Conservation (phyloP, 2,113 vertebrate species). For the Labrus mixtus region DNA sequence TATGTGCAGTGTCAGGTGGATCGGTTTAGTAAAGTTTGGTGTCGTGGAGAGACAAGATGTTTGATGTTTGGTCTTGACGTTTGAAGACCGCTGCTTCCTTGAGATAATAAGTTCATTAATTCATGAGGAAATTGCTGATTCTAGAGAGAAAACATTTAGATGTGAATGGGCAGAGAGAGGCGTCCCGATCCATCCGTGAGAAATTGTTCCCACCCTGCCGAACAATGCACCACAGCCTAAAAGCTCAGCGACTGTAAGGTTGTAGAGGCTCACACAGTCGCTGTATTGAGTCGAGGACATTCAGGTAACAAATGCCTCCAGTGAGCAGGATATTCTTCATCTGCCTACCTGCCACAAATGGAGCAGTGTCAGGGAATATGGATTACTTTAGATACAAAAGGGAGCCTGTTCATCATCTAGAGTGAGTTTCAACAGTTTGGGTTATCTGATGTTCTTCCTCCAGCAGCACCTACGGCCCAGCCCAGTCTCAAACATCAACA, state of each 20-base stretch:
- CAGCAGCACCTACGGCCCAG: constrained; percentile 46
- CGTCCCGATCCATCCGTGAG: no score
- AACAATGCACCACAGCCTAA: no score
- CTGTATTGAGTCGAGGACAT: constrained; percentile 56
- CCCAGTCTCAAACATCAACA: constrained; percentile 78
- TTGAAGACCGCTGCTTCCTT: no score
- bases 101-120: constrained; percentile 9
- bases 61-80: background rate
- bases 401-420: constrained; percentile 68
- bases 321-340: constrained; percentile 70
- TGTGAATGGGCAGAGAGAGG: background rate
- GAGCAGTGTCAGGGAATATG: constrained; percentile 57
- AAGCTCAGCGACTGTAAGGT: constrained; percentile 3
- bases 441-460: constrained; percentile 73
- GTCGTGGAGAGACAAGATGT: background rate
- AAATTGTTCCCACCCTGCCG: no score
- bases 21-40: constrained; percentile 11
- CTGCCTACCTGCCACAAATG: constrained; percentile 51
- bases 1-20: constrained; percentile 65
- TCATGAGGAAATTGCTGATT: constrained; percentile 34
- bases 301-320: constrained; percentile 56
- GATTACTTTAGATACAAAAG: constrained; percentile 72
- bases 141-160: background rate
- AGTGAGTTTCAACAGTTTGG: constrained; percentile 55
- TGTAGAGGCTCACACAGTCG: constrained; percentile 44